phyloP scores from a whole-genome alignment of 2,888 invertebrate genomes.

The Rhimphoctona megacephalus region DNA sequence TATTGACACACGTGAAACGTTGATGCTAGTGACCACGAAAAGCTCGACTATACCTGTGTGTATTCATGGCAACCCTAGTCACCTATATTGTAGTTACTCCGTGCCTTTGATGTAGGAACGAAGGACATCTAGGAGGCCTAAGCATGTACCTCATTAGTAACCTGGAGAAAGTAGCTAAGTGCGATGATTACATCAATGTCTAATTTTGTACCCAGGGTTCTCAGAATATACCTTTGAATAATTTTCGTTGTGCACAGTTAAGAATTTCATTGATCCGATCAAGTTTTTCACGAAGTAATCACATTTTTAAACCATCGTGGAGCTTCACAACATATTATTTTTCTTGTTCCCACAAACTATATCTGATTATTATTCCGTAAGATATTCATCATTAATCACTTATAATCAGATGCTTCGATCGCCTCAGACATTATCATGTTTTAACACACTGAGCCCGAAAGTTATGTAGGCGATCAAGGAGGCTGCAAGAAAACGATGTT shows the following conservation, averaged over 20 bases:
- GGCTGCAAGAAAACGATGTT: constrained; percentile 38
- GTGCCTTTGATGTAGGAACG: constrained; percentile 58
- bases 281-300: not conserved
- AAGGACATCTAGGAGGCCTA: constrained; percentile 28
- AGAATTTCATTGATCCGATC: not conserved
- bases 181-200: constrained; percentile 44
- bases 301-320: not conserved
- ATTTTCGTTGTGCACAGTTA: not conserved
- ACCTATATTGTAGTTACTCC: not conserved
- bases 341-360: not conserved
- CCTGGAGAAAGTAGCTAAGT: constrained; percentile 22
- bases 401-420: constrained; percentile 22
- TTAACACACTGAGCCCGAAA: constrained; percentile 23
- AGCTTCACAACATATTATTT: not conserved
- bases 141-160: constrained; percentile 55
- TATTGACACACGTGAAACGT: constrained; percentile 25
- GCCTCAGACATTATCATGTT: constrained; percentile 32
- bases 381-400: constrained; percentile 18
- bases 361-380: constrained; percentile 19
- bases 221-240: constrained; percentile 1
- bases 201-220: constrained; percentile 7
- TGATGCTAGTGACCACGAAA: constrained; percentile 37
- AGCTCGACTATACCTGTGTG: constrained; percentile 1
- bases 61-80: constrained; percentile 39
- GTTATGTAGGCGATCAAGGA: constrained; percentile 1